Base-by-base conservation (phyloP, 1,140 invertebrate genomes). In the Eupristina koningsbergeri region DNA sequence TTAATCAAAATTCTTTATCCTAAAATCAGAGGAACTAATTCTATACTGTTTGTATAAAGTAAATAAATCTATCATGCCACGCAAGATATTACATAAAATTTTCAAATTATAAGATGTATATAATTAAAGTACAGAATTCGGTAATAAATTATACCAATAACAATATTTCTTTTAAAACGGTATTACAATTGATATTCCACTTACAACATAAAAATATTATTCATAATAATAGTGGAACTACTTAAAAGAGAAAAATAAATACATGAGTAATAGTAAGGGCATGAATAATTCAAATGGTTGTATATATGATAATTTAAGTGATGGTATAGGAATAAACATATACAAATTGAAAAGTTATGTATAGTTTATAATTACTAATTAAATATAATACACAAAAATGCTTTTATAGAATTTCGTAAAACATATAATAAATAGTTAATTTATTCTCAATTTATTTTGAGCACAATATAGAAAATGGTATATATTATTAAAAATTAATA, bases 21-120 rank as follows among this genome's bases (percentile, higher is more conserved):
- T 77, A 77, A 78, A 41, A 83, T 78, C 36, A 61, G 63, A 83
- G 75, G 64, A 83, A 83, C 81, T 79, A 45, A 71, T 53, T 78
- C 31, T 39, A 78, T 58, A 78, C 50, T 79, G 36, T 74, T 69
- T 83, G 53, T 86, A 47, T 73, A 84, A 86, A 45, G 78, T 81
- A 81, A 17, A 82, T 45, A 45, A 61, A 61, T 73, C 73, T 79
- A 73, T 19, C 53, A 78, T 83, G 79, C 63, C 36, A 83, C 45
- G 36, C 7, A 5, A 83, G 11, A n/a, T 53, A 45, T 39, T 73
- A 71, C 22, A 63, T 76, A 83, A 34, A 78, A 77, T 77, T 77
- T 45, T 45, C 39, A 73, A 26, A 39, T 45, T 71, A 19, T 77
- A 19, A 26, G 17, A 76, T 69, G 41, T 41, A 69, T 34, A 29